Base-by-base conservation (phyloP, 1,140 invertebrate genomes). In the Caligus rogercresseyi region DNA sequence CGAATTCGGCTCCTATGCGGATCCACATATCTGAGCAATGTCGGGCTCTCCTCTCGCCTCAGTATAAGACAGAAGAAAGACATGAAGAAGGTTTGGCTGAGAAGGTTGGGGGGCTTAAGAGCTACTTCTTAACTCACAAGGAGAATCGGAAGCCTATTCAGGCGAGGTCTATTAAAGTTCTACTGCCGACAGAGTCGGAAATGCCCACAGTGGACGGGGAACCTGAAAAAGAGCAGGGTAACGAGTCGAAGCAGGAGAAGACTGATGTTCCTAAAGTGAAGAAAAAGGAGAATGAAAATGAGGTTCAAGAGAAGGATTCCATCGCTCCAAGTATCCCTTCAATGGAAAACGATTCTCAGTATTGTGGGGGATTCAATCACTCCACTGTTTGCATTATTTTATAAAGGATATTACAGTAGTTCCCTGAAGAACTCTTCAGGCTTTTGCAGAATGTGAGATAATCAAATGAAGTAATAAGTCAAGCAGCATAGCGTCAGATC, bases 1-100 rank as follows among this genome's bases (percentile, higher is more conserved):
- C 86, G 1, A 90, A 87, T 0, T 87, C 87, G 62, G 81, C 85
- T 70, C 83, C 88, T 0, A 92, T 93, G 85, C 87, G 87, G 74
- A 89, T 97, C 66, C 91, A 96, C 69, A 88, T 97, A 67, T 93
- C 89, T 0, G 81, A 94, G 70, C 83, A 84, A 0, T 94, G 89
- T 0, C 82, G 79, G 68, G 79, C 85, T 66, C 74, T 87, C 3
- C 74, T 97, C 3, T 81, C 85, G 0, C 75, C 80, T 0, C 78
- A 78, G 0, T 96, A 92, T 71, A 79, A 78, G 66, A 81, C 89
- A n/a, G 61, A 62, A 20, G 23, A 19, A 20, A 19, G 61, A 13
- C 23, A 63, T 3, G 61, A 63, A 23, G 16, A 51, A 2, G 61
- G 52, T 25, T 16, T 63, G 11, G 25, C 4, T 24, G 2, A 54